Evolutionary conservation across 2,113 vertebrate genomes (phyloP).

Genomic region (Osmerus mordax): DNA sequence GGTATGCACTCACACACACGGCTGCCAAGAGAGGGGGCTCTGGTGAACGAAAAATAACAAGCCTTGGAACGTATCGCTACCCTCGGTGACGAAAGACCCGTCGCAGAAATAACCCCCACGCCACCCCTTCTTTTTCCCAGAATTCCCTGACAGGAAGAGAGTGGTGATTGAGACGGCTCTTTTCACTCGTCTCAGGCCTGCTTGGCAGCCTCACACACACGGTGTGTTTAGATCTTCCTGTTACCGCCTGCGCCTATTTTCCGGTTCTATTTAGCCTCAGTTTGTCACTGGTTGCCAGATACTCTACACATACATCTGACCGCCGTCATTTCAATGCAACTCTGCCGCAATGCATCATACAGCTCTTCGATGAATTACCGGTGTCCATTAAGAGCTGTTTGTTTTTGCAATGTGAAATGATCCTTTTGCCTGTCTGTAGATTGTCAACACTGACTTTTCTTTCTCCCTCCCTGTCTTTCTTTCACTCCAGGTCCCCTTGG

Average conservation of each 20-base stretch:
- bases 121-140: conserved; percentile 38
- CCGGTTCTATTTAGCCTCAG: conserved; percentile 42
- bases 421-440: conserved; percentile 12
- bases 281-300: conserved; percentile 46
- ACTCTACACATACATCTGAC: conserved; percentile 50
- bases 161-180: conserved; percentile 32
- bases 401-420: conserved; percentile 49
- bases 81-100: conserved; percentile 18
- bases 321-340: conserved; percentile 46
- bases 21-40: conserved; percentile 33
- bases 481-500: conserved; percentile 78
- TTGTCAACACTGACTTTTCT: not conserved
- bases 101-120: conserved; percentile 49
- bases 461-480: conserved; percentile 11
- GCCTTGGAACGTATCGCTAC: conserved; percentile 26
- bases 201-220: conserved; percentile 46
- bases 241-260: conserved; percentile 49
- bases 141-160: conserved; percentile 26
- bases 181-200: conserved; percentile 36
- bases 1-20: conserved; percentile 49
- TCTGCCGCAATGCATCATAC: conserved; percentile 30
- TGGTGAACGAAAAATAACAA: conserved; percentile 38
- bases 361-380: conserved; percentile 39
- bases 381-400: conserved; percentile 38
- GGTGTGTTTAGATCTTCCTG: conserved; percentile 52